A percentile compares a stretch with the other conserved stretches of the same genome.
These are phyloP conservation scores for Philopedon plagiatum DNA, from an alignment of 2,888 invertebrate genomes.

Conservation along the genomic window DNA sequence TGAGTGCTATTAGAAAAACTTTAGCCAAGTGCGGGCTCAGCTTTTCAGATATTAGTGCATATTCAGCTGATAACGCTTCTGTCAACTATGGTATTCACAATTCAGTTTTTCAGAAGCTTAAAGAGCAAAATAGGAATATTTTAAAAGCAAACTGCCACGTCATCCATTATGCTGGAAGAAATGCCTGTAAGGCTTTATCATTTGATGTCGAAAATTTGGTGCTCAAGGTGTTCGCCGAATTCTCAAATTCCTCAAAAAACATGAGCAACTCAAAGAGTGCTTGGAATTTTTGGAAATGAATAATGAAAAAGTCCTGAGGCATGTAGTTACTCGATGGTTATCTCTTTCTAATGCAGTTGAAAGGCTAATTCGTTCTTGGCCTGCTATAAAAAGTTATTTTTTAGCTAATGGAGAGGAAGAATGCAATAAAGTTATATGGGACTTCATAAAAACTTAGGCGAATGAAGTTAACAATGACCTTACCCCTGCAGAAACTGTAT, in stretches of 20 bases:
- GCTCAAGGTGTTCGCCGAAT: constrained; percentile 54
- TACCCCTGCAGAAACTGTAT: background rate
- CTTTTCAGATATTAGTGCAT: background rate
- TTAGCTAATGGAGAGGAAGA: constrained; percentile 26
- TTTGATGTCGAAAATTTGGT: constrained; percentile 56
- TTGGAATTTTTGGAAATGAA: constrained; percentile 35
- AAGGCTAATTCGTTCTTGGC: constrained; percentile 44
- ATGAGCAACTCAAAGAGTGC: constrained; percentile 48
- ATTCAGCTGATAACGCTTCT: background rate
- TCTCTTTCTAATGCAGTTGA: constrained; percentile 50
- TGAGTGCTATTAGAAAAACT: background rate
- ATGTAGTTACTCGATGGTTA: constrained; percentile 39
- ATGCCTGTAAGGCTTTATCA: constrained; percentile 52
- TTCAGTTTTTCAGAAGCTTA: background rate
- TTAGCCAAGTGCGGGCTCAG: background rate
- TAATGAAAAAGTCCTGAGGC: constrained; percentile 28
- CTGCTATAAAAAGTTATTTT: constrained; percentile 46
- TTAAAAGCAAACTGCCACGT: constrained; percentile 54
- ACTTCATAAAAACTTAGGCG: background rate
- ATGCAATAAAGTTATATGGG: constrained; percentile 10
- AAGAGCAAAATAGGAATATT: constrained; percentile 30
- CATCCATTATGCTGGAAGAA: constrained; percentile 52
- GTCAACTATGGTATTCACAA: background rate
- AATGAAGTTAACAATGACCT: background rate
- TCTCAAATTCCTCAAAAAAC: constrained; percentile 51